Evolutionary conservation across 1,140 invertebrate genomes (phyloP), one percentile per base, ranked within the genome.

Genomic region (Pantala flavescens): DNA sequence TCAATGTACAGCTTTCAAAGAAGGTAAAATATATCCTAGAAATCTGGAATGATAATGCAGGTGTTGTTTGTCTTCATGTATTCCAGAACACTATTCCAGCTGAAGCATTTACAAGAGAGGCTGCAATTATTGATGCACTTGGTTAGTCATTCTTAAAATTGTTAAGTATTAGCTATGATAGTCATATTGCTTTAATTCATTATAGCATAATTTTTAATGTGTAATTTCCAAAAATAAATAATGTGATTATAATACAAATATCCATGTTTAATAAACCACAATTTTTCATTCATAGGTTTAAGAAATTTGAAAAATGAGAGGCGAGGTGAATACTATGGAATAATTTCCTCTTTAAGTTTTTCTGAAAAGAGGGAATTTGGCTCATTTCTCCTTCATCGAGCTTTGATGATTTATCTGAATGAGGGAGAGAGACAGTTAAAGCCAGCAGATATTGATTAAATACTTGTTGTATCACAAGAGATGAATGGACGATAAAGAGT

Each of bases 51-150:
- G 84, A 86, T 77, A 89, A 89, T 24, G 82, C 87, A 19, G 97
- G 97, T 14, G 94, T 98, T 0, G 87, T 98, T 3, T 96, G 94
- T 75, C 83, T 98, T 0, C 93, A 97, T 77, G 86, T 96, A 70
- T 98, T 96, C 81, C 93, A 96, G 79, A 96, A 96, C 83, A 89
- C 93, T 0, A 93, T 95, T 75, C 89, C 93, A 0, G 93, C 90
- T 0, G 97, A 98, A 83, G 96, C 97, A 2, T 95, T 92, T 78
- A 96, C 94, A 0, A 85, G 96, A 75, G 97, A 99, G 83, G 95
- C 95, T 0, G 88, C 91, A 23, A 98, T 99, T 87, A 96, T 98
- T 23, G 92, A 95, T 78, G 91, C 94, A 0, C 80, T 98, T 43
- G 91, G 93, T 78, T 78, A 78, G 78, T 36, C 23, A 12, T 70